These are phyloP conservation scores for Tachina lurida DNA, from an alignment of 2,888 invertebrate species.

Conservation along the genomic window DNA sequence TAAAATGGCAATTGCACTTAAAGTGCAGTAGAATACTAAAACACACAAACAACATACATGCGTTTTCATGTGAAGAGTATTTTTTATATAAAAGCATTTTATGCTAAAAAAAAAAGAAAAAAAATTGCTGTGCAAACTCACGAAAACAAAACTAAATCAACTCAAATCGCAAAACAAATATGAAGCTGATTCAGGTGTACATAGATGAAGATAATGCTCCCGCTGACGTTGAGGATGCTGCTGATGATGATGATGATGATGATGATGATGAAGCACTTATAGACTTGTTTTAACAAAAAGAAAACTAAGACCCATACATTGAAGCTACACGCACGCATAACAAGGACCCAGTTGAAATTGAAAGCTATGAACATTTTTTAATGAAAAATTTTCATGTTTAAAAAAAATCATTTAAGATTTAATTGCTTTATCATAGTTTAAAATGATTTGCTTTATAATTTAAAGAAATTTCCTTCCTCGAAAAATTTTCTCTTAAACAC, in stretches of 20 bases:
- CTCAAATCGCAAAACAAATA: slow-evolving; percentile 67
- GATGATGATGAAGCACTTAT: slow-evolving; percentile 43
- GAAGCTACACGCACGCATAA: slow-evolving; percentile 31
- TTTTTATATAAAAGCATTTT: slow-evolving; percentile 16
- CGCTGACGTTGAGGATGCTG: slow-evolving; percentile 34
- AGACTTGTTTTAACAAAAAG: slow-evolving; percentile 48
- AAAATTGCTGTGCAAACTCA: slow-evolving; percentile 54
- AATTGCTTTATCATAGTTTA: background rate
- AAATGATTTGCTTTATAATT: background rate
- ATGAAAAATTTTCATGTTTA: background rate
- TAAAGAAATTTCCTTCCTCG: background rate
- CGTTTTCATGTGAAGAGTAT: slow-evolving; percentile 11
- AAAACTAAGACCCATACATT: slow-evolving; percentile 35
- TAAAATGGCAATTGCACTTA: slow-evolving; percentile 70
- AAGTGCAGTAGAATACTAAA: slow-evolving; percentile 63
- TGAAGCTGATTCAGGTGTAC: slow-evolving; percentile 46
- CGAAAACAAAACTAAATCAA: slow-evolving; percentile 65
- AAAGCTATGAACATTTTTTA: background rate
- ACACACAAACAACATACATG: slow-evolving; percentile 15
- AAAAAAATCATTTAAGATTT: background rate
- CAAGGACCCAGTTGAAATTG: slow-evolving; percentile 31
- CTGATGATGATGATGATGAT: slow-evolving; percentile 26
- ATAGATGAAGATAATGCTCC: slow-evolving; percentile 32
- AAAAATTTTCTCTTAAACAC: background rate
- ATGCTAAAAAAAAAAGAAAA: background rate